A percentile compares a stretch with the other conserved stretches of the same genome.
Evolutionary conservation across 64 coral and sea anemone species (phyloP).

Genomic region (Exaiptasia diaphana): DNA sequence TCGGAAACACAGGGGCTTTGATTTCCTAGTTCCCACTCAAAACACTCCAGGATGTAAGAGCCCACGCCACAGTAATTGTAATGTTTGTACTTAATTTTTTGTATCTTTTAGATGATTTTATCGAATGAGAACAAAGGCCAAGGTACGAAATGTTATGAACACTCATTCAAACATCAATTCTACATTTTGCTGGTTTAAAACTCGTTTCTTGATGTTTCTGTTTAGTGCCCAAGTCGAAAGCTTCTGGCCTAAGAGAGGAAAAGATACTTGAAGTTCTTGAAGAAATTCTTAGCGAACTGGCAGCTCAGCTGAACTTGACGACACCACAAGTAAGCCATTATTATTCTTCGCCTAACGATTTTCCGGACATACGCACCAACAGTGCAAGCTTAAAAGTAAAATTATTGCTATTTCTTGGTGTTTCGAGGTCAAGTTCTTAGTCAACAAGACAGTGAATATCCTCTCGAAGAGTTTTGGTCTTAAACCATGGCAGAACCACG

Average conservation of each 20-base stretch:
- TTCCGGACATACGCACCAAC: neutral
- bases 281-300: conserved; percentile 1
- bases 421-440: neutral
- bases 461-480: neutral
- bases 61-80: too few species aligned
- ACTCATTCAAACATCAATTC: too few species aligned
- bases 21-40: too few species aligned
- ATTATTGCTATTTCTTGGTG: neutral
- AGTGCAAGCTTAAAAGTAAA: neutral
- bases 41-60: too few species aligned
- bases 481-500: neutral
- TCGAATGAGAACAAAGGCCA: too few species aligned
- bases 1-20: too few species aligned
- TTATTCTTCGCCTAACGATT: neutral
- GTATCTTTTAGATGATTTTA: too few species aligned
- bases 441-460: neutral
- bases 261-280: neutral
- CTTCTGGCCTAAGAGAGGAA: neutral
- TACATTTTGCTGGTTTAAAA: too few species aligned
- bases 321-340: neutral
- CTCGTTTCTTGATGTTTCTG: too few species aligned
- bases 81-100: too few species aligned
- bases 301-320: neutral
- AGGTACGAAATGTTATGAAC: too few species aligned
- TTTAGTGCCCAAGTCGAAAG: too few species aligned